Base-by-base conservation (phyloP, 1,140 invertebrate genomes). In the Aphis gossypii region DNA sequence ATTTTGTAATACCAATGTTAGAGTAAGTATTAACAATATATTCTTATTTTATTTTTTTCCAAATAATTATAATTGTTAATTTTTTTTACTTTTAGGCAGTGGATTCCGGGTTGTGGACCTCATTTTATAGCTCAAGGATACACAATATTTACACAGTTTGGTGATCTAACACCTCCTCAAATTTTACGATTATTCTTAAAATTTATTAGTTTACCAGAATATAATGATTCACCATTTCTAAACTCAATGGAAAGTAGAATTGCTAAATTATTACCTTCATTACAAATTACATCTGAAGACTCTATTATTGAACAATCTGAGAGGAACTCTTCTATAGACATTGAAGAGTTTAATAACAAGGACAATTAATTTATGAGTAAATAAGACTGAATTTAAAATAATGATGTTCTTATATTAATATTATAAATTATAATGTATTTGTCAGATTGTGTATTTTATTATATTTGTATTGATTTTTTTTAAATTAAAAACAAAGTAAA, bases 51-150 rank as follows among this genome's bases (percentile, higher is more conserved):
- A 20, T 68, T 60, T 90, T 9, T 48, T 51, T 48, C 30, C 1
- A 51, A 88, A 14, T 48, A 8, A 48, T 90, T 18, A 20, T 30
- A 90, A 44, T 44, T 51, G 5, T 88, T 51, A 2, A n/a, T n/a
- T 54, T 6, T 88, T 51, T 87, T 87, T 89, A 35, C 21, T 94
- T 94, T 93, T 38, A 95, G 95, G 94, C 94, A 95, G 56, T 96
- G 95, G 95, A 94, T 96, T 30, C 96, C 96, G 86, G 95, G 94
- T n/a, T 96, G 95, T 95, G 96, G 96, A 25, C 56, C 94, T 14
- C 94, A 92, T 93, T 94, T 96, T 14, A 95, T 96, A 93, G 82
- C 94, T 48, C 92, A 94, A 88, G 94, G 95, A 90, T 95, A 95
- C 14, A 95, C 95, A 56, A 95, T 96, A 87, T 96, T 95, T 88